Percentiles rank a stretch among this genome's conserved stretches.
Conservation (phyloP, 2,113 vertebrate genomes). For the Alethe diademata region DNA sequence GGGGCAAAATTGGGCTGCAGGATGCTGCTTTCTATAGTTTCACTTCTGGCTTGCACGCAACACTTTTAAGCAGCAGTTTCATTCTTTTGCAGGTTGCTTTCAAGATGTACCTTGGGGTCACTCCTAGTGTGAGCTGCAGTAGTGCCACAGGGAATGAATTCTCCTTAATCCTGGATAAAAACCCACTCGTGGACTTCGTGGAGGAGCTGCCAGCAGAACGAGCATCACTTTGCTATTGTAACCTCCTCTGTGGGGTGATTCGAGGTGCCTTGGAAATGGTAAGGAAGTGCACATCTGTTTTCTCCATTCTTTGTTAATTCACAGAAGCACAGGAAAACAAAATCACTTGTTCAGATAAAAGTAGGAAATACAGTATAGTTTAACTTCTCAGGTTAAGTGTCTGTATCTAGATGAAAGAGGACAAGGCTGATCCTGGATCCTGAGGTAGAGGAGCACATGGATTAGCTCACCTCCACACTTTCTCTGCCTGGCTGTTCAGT, state of each 20-base stretch:
- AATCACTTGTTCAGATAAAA: not conserved
- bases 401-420: not conserved
- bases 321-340: not conserved
- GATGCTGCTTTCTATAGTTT: not conserved
- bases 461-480: not conserved
- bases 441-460: not conserved
- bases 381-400: not conserved
- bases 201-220: slow-evolving; percentile 77
- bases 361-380: not conserved
- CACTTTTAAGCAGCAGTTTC: not conserved
- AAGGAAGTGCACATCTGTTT: not conserved
- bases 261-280: slow-evolving; percentile 84
- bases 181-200: slow-evolving; percentile 78
- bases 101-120: slow-evolving; percentile 83
- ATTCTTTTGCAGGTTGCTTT: slow-evolving; percentile 76
- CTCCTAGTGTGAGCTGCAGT: slow-evolving; percentile 72
- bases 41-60: not conserved
- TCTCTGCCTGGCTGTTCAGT: not conserved
- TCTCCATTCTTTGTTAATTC: not conserved
- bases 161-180: slow-evolving; percentile 80
- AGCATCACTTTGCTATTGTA: slow-evolving; percentile 77
- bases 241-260: slow-evolving; percentile 78
- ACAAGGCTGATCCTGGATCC: not conserved
- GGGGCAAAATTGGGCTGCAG: not conserved
- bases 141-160: slow-evolving; percentile 72